These are phyloP conservation scores for Syrista parreyssii DNA, from an alignment of 2,888 invertebrate genomes.

Conservation along the genomic window DNA sequence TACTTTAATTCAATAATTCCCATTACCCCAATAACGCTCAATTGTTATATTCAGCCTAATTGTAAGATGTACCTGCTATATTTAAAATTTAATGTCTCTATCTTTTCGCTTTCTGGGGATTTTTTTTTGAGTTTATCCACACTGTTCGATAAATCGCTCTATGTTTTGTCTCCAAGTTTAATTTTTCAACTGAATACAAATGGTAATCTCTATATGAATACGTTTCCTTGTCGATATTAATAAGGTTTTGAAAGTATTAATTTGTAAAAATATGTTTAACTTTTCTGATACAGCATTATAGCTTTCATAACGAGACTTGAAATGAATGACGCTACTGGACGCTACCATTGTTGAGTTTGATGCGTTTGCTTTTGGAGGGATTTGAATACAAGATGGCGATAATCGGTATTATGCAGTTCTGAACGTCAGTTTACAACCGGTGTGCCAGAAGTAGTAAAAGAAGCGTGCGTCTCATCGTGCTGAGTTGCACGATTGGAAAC, in stretches of 20 bases:
- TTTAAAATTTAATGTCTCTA: background rate
- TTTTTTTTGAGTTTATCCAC: no score
- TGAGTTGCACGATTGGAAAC: constrained; percentile 3
- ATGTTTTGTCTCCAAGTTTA: background rate
- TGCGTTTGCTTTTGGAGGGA: constrained; percentile 5
- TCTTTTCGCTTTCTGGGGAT: no score
- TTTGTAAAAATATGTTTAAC: background rate
- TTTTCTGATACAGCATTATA: background rate
- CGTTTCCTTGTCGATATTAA: background rate
- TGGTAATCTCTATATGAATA: background rate
- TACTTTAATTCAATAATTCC: background rate
- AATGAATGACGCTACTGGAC: no score
- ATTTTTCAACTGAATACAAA: background rate
- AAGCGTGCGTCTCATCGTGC: constrained; percentile 5
- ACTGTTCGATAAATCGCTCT: no score
- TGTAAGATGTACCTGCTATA: background rate
- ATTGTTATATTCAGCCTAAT: background rate
- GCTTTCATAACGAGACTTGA: background rate
- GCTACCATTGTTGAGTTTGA: background rate
- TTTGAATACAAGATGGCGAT: constrained; percentile 30
- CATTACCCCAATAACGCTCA: background rate
- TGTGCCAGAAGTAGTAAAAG: background rate
- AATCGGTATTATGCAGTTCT: constrained; percentile 14
- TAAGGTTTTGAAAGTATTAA: background rate
- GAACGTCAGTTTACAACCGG: constrained; percentile 14